Percentiles rank a stretch among this genome's conserved stretches.
Conservation (phyloP, 1,140 invertebrate species). For the Trichogramma pretiosum region DNA sequence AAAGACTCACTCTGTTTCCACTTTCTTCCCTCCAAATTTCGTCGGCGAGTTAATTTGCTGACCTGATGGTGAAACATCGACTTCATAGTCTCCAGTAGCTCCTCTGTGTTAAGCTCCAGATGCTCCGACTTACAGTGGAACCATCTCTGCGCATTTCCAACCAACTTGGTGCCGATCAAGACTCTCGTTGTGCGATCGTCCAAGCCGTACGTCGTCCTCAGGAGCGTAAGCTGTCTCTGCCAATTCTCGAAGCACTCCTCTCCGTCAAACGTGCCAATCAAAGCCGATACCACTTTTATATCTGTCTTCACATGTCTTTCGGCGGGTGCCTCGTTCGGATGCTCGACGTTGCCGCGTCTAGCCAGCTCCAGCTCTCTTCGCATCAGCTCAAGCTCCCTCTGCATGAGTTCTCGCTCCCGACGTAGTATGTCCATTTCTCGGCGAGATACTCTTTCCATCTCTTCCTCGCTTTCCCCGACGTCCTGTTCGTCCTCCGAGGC, state of each 20-base stretch:
- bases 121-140: constrained; percentile 11
- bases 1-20: constrained; percentile 24
- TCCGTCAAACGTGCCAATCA: constrained; percentile 16
- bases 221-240: constrained; percentile 11
- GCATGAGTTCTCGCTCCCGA: constrained; percentile 4
- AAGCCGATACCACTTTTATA: constrained; percentile 8
- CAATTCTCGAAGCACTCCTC: constrained; percentile 3
- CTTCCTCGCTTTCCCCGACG: too few species aligned
- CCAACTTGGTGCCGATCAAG: neutral
- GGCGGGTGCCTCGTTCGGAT: neutral
- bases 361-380: neutral
- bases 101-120: neutral
- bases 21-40: constrained; percentile 23
- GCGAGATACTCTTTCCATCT: too few species aligned
- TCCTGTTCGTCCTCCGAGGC: too few species aligned
- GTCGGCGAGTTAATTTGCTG: constrained; percentile 9
- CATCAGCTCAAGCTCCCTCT: too few species aligned
- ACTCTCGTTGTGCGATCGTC: constrained; percentile 7
- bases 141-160: constrained; percentile 8
- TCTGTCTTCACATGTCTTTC: neutral
- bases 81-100: neutral
- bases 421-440: constrained; percentile 3
- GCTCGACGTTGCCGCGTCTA: neutral
- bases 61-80: constrained; percentile 12
- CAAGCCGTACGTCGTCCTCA: constrained; percentile 8